Percentiles rank a stretch among this genome's conserved stretches.
Evolutionary conservation across 2,113 vertebrate species (phyloP).

Genomic region (Suncus etruscus): DNA sequence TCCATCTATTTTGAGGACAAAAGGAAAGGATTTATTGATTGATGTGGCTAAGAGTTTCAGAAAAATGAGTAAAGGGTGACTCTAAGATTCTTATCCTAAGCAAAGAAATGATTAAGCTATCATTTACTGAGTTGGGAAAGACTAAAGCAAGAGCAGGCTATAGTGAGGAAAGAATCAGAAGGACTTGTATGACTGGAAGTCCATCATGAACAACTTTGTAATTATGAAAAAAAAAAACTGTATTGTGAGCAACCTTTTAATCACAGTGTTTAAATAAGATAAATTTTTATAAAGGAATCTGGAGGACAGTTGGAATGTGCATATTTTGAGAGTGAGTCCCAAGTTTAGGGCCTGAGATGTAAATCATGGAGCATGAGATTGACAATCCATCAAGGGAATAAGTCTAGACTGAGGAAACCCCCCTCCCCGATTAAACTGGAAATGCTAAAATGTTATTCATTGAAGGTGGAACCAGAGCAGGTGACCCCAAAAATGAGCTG

Average conservation of each 20-base stretch:
- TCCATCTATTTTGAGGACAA: conserved; percentile 27
- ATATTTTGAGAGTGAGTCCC: conserved; percentile 29
- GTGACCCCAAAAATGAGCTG: too few species aligned
- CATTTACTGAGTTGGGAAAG: background rate
- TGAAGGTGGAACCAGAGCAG: background rate
- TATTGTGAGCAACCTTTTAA: too few species aligned
- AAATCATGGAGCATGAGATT: background rate
- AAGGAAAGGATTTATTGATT: background rate
- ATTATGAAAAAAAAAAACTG: too few species aligned
- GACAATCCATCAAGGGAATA: background rate
- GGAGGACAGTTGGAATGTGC: background rate
- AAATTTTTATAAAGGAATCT: too few species aligned
- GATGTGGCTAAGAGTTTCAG: background rate
- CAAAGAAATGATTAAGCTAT: conserved; percentile 2
- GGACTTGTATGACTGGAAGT: too few species aligned
- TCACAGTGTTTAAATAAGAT: too few species aligned
- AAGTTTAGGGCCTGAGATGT: conserved; percentile 10
- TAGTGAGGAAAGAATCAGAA: background rate
- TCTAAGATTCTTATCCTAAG: conserved; percentile 1
- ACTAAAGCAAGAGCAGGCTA: conserved; percentile 2
- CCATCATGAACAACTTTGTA: too few species aligned
- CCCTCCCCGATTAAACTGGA: background rate
- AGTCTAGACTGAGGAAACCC: background rate
- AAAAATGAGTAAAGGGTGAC: conserved; percentile 40
- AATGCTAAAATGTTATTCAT: background rate